Evolutionary conservation across 2,888 invertebrate genomes (phyloP).

Genomic region (Rhagonycha fulva): DNA sequence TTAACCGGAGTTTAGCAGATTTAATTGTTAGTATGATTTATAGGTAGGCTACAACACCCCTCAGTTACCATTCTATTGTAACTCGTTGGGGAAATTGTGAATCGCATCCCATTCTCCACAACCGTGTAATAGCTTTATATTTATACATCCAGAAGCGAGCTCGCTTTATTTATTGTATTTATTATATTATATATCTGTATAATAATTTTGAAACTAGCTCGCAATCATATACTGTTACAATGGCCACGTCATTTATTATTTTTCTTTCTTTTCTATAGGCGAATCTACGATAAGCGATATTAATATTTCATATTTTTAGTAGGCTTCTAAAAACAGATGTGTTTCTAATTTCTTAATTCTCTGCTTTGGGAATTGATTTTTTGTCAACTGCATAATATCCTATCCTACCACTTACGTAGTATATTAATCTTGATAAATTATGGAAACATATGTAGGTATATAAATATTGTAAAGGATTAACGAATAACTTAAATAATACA

Average conservation of each 20-base stretch:
- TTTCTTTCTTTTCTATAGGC: conserved; percentile 8
- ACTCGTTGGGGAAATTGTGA: conserved; percentile 38
- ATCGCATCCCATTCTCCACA: conserved; percentile 38
- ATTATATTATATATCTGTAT: conserved; percentile 33
- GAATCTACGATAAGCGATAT: background rate
- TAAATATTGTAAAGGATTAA: conserved; percentile 23
- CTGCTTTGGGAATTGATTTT: conserved; percentile 6
- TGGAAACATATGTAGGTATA: conserved; percentile 14
- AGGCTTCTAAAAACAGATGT: conserved; percentile 15
- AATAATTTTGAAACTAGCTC: conserved; percentile 26
- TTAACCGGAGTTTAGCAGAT: conserved; percentile 51
- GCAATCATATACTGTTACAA: conserved; percentile 14
- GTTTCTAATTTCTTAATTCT: conserved; percentile 22
- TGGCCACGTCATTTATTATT: conserved; percentile 22
- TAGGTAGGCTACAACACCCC: conserved; percentile 46
- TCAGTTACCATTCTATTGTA: conserved; percentile 41
- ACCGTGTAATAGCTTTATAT: conserved; percentile 32
- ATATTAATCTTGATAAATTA: conserved; percentile 26
- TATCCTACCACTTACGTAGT: conserved; percentile 12
- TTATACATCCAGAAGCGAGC: conserved; percentile 15
- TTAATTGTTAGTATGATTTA: conserved; percentile 53
- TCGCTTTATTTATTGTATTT: conserved; percentile 36
- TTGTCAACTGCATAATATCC: conserved; percentile 9
- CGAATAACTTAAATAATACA: conserved; percentile 5
- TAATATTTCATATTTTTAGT: background rate